These are phyloP conservation scores for Anguilla rostrata DNA, from an alignment of 2,113 vertebrate species.

Conservation along the genomic window DNA sequence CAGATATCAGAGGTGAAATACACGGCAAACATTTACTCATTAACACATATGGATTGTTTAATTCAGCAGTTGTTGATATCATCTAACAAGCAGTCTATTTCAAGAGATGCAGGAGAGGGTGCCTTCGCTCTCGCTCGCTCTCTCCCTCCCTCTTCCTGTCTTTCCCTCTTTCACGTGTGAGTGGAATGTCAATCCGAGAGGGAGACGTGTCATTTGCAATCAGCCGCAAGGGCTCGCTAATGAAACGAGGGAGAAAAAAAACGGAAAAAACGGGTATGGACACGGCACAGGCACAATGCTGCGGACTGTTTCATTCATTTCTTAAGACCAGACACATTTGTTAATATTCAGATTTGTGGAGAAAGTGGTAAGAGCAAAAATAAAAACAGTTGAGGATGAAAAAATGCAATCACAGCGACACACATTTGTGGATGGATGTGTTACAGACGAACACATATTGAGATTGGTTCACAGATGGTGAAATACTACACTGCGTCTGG, in stretches of 20 bases:
- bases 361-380: background rate
- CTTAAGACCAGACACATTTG: background rate
- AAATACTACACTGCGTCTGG: background rate
- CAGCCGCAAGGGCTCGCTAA: background rate
- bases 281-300: background rate
- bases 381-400: background rate
- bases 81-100: conserved; percentile 9
- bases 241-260: background rate
- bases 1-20: background rate
- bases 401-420: background rate
- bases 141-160: background rate
- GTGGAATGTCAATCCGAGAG: background rate
- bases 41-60: background rate
- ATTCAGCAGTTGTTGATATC: background rate
- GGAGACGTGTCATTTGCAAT: conserved; percentile 6
- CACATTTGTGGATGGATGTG: background rate
- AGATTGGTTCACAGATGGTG: background rate
- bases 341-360: background rate
- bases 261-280: background rate
- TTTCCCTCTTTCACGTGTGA: background rate
- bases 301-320: background rate
- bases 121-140: background rate
- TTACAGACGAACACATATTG: background rate
- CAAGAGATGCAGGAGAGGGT: background rate
- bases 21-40: background rate